Conservation (phyloP, 2,113 vertebrate species). For the Genyomyrus donnyi region DNA sequence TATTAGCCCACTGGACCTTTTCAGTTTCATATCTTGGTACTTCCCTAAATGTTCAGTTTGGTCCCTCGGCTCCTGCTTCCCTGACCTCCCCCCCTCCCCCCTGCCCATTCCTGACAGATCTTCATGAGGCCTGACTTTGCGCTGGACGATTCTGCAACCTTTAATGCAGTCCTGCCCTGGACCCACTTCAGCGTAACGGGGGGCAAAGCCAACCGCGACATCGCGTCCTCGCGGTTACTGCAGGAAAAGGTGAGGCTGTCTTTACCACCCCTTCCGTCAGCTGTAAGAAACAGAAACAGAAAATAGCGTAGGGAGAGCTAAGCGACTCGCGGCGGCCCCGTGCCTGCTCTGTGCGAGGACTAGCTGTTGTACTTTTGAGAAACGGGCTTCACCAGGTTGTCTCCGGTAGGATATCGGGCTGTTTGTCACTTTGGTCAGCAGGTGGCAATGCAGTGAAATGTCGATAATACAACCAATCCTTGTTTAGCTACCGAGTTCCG, state of each 20-base stretch:
- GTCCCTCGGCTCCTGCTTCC: neutral
- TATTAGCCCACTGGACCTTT: neutral
- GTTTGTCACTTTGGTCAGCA: neutral
- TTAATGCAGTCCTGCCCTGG: constrained; percentile 92
- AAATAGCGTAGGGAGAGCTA: neutral
- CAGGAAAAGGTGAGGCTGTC: constrained; percentile 82
- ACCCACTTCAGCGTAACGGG: constrained; percentile 88
- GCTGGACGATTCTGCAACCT: constrained; percentile 86
- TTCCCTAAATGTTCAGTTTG: neutral
- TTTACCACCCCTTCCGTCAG: neutral
- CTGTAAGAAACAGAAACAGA: neutral
- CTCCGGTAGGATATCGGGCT: neutral
- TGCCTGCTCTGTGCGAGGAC: neutral
- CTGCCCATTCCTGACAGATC: constrained; percentile 62
- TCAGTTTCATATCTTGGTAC: neutral
- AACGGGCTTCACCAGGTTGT: neutral
- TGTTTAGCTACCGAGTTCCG: neutral
- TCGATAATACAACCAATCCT: neutral
- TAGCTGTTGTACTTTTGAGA: neutral
- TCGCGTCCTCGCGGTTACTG: constrained; percentile 85
- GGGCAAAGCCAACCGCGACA: constrained; percentile 79
- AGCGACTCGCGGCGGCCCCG: neutral
- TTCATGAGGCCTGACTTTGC: constrained; percentile 97
- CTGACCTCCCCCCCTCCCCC: neutral
- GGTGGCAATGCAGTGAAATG: neutral